Conservation (phyloP, 2,888 invertebrate genomes). For the Podotricha telesiphe region DNA sequence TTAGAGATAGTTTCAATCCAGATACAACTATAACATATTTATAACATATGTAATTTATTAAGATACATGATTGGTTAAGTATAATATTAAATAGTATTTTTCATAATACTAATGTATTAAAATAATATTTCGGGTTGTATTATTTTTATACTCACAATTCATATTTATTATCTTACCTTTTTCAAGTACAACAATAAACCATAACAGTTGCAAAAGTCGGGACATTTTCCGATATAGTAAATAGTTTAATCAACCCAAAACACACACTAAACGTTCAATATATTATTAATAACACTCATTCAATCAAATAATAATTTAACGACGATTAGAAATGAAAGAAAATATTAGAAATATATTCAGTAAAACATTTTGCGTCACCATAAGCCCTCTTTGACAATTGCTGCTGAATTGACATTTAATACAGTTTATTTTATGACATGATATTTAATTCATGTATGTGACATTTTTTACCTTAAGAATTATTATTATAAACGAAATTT, state of each 20-base stretch:
- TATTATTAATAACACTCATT: slow-evolving; percentile 25
- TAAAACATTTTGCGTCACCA: slow-evolving; percentile 54
- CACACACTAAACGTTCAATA: background rate
- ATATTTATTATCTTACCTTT: slow-evolving; percentile 38
- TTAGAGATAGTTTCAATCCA: slow-evolving; percentile 74
- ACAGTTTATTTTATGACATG: background rate
- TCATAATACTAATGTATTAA: background rate
- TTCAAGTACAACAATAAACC: slow-evolving; percentile 42
- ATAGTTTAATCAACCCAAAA: background rate
- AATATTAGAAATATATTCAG: slow-evolving; percentile 41
- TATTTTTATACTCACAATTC: background rate
- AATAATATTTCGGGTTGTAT: background rate
- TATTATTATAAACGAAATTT: background rate
- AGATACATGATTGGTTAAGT: too few relatives aligned
- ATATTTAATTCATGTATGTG: background rate
- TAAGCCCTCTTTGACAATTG: slow-evolving; percentile 7
- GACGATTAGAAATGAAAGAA: slow-evolving; percentile 1
- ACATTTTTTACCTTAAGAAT: background rate
- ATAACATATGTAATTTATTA: background rate
- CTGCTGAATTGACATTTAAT: background rate
- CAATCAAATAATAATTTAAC: slow-evolving; percentile 12
- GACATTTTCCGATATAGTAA: slow-evolving; percentile 53
- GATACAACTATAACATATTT: slow-evolving; percentile 49
- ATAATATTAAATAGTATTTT: background rate
- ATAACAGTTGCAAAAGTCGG: slow-evolving; percentile 55